Evolutionary conservation across 2,797 vertebrate genomes (phyloP).

Genomic region (Rousettus madagascariensis): DNA sequence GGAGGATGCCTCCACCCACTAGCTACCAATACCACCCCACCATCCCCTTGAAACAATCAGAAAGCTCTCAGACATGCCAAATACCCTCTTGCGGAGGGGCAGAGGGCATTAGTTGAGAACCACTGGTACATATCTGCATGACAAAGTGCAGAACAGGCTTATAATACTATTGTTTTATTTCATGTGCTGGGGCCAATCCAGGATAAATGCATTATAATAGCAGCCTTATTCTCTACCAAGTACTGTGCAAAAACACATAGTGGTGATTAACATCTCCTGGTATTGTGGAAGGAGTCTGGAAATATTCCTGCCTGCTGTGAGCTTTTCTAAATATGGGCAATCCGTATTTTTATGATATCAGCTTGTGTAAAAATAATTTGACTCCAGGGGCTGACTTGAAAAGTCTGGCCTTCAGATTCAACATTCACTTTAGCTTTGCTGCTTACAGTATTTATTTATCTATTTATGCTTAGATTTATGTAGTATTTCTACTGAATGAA

Average conservation of each 20-base stretch:
- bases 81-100: neutral
- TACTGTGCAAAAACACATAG: neutral
- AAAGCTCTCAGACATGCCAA: neutral
- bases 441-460: neutral
- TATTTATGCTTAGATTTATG: too few relatives aligned
- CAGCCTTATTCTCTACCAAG: conserved; percentile 32
- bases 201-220: neutral
- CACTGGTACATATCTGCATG: neutral
- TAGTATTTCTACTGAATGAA: conserved; percentile 13
- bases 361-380: neutral
- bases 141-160: neutral
- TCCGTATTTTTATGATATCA: neutral
- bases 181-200: conserved; percentile 27
- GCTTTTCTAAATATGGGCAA: conserved; percentile 38
- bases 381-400: neutral
- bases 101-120: neutral
- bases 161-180: conserved; percentile 28
- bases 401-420: neutral
- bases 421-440: neutral
- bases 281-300: neutral
- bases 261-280: conserved; percentile 36
- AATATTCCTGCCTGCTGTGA: conserved; percentile 9
- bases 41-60: neutral
- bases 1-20: neutral
- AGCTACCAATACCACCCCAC: neutral